Percentiles rank a stretch among this genome's conserved stretches.
These are phyloP conservation scores for Azemiops feae DNA, from an alignment of 2,113 vertebrate species.

Conservation along the genomic window DNA sequence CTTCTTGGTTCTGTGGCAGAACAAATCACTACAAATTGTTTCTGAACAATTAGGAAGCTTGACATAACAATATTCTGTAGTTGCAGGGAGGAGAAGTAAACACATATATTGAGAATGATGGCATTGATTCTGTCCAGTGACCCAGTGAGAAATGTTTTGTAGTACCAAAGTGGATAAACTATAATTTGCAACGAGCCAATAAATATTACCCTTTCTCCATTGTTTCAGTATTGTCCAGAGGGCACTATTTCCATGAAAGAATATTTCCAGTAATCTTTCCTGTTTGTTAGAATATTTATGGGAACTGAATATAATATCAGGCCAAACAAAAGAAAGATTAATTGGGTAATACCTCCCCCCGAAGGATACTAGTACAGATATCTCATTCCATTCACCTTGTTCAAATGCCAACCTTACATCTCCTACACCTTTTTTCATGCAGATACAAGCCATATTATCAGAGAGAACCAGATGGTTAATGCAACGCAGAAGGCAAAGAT, in stretches of 20 bases:
- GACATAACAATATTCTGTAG: not conserved
- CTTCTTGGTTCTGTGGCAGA: not conserved
- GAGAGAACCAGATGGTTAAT: constrained; percentile 3
- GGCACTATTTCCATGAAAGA: not conserved
- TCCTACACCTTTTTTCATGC: constrained; percentile 14
- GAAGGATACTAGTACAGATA: not conserved
- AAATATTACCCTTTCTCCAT: not conserved
- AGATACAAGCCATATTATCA: constrained; percentile 8
- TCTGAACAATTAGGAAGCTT: constrained; percentile 7
- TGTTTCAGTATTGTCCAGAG: not conserved
- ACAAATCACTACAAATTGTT: not conserved
- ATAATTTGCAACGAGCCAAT: constrained; percentile 6
- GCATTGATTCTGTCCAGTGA: not conserved
- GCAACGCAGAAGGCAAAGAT: not conserved
- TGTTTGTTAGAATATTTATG: constrained; percentile 10
- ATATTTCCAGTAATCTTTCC: constrained; percentile 8
- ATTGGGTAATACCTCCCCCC: not conserved
- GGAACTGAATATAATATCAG: not conserved
- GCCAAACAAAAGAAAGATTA: constrained; percentile 15
- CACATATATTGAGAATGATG: not conserved
- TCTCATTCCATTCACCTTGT: not conserved
- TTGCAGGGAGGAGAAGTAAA: not conserved
- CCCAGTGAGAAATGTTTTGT: not conserved
- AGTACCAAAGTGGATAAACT: constrained; percentile 9
- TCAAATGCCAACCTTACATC: not conserved